Evolutionary conservation across 2,797 vertebrate species (phyloP), one percentile per base, ranked within the genome.

Genomic region (Sebastes matsubarae): DNA sequence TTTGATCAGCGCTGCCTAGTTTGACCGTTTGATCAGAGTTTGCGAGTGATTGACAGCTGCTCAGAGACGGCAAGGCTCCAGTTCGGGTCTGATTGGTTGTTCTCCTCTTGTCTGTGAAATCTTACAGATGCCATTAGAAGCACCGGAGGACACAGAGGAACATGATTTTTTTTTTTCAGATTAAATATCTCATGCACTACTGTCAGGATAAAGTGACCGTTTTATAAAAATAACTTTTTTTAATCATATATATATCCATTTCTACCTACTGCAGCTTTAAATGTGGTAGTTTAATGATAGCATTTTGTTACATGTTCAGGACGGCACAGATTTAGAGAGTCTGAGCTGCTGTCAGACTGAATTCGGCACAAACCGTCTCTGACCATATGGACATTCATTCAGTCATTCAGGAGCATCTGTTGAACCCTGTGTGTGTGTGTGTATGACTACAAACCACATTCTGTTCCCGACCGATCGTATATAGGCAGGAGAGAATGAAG

Each of bases 401-500:
- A 80, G 59, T 85, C 78, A 87, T 82, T 77, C 32, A 46, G 64
- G 59, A 72, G 77, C 72, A 89, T 79, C 71, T 82, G 79, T 73
- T 14, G 18, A 65, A 72, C 69, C 58, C 38, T 65, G 25, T 11
- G 2, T 10, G 14, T 68, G 69, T 42, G 2, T 12, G 10, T 68
- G 67, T 50, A 46, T 80, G 81, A 91, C 65, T 70, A 86, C 75
- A 38, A 27, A 46, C 4, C 79, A 61, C 68, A 69, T 68, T 75
- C 46, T 76, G 77, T 52, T 67, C 38, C 25, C 2, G 1, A 24
- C 50, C 66, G 46, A 74, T 78, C 60, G 10, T n/a, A 68, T 1
- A 36, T 1, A 36, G 25, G 46, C 55, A 55, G 22, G 65, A 52
- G 34, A 79, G 72, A 83, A 73, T 46, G 52, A 78, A n/a, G 63